Conservation (phyloP, 2,888 invertebrate species). For the Acleris holmiana region DNA sequence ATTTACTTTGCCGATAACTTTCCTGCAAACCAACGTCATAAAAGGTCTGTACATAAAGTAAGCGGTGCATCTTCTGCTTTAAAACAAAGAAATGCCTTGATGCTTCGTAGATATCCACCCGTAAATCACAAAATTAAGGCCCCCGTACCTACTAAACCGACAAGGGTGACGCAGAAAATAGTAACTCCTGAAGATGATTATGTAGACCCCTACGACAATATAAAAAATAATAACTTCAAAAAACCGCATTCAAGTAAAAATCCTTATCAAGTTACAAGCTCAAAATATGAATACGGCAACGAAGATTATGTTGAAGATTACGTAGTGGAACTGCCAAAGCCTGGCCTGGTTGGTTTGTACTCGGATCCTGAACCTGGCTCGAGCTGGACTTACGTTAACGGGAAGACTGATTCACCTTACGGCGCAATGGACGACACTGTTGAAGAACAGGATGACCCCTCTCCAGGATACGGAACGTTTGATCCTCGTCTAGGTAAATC, state of each 20-base stretch:
- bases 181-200: slow-evolving; percentile 60
- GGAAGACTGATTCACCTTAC: slow-evolving; percentile 51
- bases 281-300: slow-evolving; percentile 51
- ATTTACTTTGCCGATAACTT: slow-evolving; percentile 49
- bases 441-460: slow-evolving; percentile 50
- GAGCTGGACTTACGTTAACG: slow-evolving; percentile 51
- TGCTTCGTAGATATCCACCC: slow-evolving; percentile 53
- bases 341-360: slow-evolving; percentile 70
- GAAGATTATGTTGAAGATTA: slow-evolving; percentile 64
- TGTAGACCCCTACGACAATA: slow-evolving; percentile 74
- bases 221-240: slow-evolving; percentile 62
- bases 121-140: slow-evolving; percentile 47
- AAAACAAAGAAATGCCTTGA: slow-evolving; percentile 62
- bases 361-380: slow-evolving; percentile 59
- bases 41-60: slow-evolving; percentile 50
- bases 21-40: slow-evolving; percentile 46
- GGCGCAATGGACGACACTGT: slow-evolving; percentile 50
- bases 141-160: slow-evolving; percentile 43
- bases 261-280: slow-evolving; percentile 37
- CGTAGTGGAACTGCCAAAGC: slow-evolving; percentile 67
- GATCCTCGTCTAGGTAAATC: slow-evolving; percentile 68
- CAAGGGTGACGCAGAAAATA: slow-evolving; percentile 49
- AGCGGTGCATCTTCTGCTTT: slow-evolving; percentile 47
- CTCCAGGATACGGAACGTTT: slow-evolving; percentile 68
- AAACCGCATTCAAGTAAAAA: slow-evolving; percentile 44